Evolutionary conservation across 2,113 vertebrate genomes (phyloP).

Genomic region (Varanus salvator): DNA sequence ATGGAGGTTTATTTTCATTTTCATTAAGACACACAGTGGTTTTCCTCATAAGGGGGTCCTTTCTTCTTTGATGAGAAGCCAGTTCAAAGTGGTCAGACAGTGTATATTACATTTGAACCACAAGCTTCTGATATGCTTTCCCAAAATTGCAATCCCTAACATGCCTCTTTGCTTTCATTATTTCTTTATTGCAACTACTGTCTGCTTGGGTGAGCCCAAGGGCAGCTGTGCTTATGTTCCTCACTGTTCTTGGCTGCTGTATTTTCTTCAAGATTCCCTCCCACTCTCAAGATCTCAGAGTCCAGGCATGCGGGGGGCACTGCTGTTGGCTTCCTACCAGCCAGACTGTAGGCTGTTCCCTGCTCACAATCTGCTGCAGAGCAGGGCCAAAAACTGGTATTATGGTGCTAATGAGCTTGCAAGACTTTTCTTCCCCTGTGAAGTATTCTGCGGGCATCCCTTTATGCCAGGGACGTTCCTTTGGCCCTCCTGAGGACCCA

Average conservation of each 20-base stretch:
- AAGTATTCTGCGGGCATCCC: neutral
- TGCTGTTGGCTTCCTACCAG: neutral
- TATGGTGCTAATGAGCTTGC: neutral
- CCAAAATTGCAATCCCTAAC: too few relatives aligned
- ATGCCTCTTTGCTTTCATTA: too few relatives aligned
- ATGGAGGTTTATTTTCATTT: neutral
- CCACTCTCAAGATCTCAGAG: neutral
- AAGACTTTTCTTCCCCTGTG: neutral
- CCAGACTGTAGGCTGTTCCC: neutral
- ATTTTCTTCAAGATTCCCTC: neutral
- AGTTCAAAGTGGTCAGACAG: neutral
- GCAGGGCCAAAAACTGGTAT: too few relatives aligned
- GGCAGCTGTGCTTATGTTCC: too few relatives aligned
- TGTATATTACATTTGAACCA: neutral
- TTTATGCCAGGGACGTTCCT: too few relatives aligned
- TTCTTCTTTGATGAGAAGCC: neutral
- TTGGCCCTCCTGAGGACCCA: too few relatives aligned
- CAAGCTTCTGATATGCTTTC: neutral
- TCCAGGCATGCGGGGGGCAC: neutral
- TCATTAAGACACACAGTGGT: neutral
- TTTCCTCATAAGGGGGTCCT: neutral
- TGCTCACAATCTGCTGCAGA: neutral
- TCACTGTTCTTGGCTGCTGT: too few relatives aligned
- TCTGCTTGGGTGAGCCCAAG: too few relatives aligned
- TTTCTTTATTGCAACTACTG: too few relatives aligned